Base-by-base conservation (phyloP, 2,888 invertebrate genomes). In the Stenotaenia linearis region DNA sequence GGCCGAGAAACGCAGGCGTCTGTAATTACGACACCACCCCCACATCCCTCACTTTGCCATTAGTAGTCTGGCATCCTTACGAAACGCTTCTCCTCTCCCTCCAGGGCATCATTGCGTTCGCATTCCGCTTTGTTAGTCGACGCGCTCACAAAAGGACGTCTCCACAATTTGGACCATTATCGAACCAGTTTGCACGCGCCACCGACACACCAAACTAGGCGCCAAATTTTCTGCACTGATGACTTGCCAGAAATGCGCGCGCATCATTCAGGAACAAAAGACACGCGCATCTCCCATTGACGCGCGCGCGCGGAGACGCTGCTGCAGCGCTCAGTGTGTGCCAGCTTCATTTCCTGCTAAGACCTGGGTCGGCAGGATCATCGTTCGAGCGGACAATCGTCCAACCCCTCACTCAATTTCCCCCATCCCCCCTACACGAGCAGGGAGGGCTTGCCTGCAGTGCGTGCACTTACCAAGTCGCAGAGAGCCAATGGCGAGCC, bases 81-180 rank as follows among this genome's bases (percentile, higher is more conserved):
- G 69, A 69, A 69, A 69, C 69, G 69, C 69, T 69, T 56, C 69
- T 69, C 25, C 28, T 28, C 69, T 69, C 69, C 69, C 69, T 69
- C 69, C 69, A 69, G 69, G 69, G 69, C 69, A 69, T 69, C 69
- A 69, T 69, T 69, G 69, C 69, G 69, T 28, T 69, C 69, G 69
- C 69, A 69, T 69, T 69, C 69, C 69, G 69, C 69, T 69, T 69
- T 69, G 69, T 69, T 69, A 69, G 69, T 69, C 69, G 69, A 69
- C 69, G 69, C 69, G 69, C 69, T 69, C 69, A 69, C 69, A 69
- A 69, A 69, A 69, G 69, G 69, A 69, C 69, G 69, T 69, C 69
- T 69, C 69, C 69, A 28, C 28, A 69, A 69, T 69, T 69, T 69
- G 6, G 69, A 69, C 69, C 69, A 69, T 69, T 69, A 69, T 69